Evolutionary conservation across 1,140 invertebrate species (phyloP), one percentile per base, ranked within the genome.

Genomic region (Bombus impatiens): DNA sequence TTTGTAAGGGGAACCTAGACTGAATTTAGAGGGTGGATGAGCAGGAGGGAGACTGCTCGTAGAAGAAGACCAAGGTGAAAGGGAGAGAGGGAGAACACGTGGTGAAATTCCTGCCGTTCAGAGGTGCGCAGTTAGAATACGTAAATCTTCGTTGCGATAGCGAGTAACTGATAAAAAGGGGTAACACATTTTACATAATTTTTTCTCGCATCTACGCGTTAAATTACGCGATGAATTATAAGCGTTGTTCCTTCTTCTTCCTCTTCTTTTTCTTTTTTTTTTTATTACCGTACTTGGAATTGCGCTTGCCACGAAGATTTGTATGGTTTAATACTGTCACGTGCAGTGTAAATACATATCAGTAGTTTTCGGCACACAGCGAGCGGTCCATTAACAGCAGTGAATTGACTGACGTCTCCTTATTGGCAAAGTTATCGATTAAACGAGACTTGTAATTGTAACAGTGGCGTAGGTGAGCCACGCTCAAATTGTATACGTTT

Each of bases 101-200:
- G 84, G 88, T 86, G 77, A 89, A 84, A 89, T 87, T 89, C 84
- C 88, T 89, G 77, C 35, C 85, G 88, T 85, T 85, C 71, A 79
- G 84, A 84, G 86, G 67, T 82, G 71, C 82, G 84, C 88, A 70
- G 65, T 84, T 78, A 44, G 87, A 89, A 89, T 89, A 86, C 62
- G 57, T 53, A 67, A 84, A 77, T 44, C 44, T 75, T 8, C 40
- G 62, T 37, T 32, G 76, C 35, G 75, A 72, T 83, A 82, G 67
- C 70, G 65, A 78, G 53, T 57, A 57, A 47, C 68, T 65, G 53
- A 84, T 74, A 13, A 72, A 32, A 47, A 72, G 25, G 67, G 53
- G 47, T 32, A 62, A 86, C 25, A n/a, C 9, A 44, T 59, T 71
- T 75, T 32, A 44, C 47, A 59, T 70, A 37, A 67, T 82, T 79